phyloP scores from a whole-genome alignment of 2,113 vertebrate species.

The Lagopus muta region DNA sequence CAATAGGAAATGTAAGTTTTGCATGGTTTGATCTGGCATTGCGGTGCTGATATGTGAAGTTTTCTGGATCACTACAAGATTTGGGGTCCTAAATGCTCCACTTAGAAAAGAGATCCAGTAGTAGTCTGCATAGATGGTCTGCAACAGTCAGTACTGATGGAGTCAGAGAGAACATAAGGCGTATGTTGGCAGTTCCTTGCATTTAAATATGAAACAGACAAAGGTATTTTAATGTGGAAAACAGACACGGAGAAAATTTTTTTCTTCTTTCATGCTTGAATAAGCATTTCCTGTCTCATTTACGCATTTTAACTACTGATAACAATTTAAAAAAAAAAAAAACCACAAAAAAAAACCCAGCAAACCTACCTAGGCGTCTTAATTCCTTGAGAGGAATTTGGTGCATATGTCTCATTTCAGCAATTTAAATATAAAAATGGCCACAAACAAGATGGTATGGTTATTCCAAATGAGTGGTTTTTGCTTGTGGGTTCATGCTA shows the following conservation, averaged over 20 bases:
- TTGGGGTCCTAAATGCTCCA: fast-evolving
- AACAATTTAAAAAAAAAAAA: background rate
- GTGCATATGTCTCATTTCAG: background rate
- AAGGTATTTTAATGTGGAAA: conserved; percentile 50
- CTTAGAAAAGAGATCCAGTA: background rate
- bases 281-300: background rate
- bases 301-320: background rate
- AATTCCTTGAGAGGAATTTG: background rate
- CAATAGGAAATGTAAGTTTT: fast-evolving
- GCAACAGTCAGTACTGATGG: background rate
- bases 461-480: background rate
- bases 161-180: background rate
- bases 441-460: background rate
- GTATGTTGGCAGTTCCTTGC: background rate
- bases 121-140: background rate
- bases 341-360: background rate
- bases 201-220: conserved; percentile 18
- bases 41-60: fast-evolving
- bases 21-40: background rate
- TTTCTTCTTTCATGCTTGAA: background rate
- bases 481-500: background rate
- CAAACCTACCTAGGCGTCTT: background rate
- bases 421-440: background rate
- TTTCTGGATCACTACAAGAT: background rate
- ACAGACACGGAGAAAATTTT: background rate